A percentile compares a stretch with the other conserved stretches of the same genome.
phyloP scores from a whole-genome alignment of 2,888 invertebrate species.

The Heterodera filipjevi region DNA sequence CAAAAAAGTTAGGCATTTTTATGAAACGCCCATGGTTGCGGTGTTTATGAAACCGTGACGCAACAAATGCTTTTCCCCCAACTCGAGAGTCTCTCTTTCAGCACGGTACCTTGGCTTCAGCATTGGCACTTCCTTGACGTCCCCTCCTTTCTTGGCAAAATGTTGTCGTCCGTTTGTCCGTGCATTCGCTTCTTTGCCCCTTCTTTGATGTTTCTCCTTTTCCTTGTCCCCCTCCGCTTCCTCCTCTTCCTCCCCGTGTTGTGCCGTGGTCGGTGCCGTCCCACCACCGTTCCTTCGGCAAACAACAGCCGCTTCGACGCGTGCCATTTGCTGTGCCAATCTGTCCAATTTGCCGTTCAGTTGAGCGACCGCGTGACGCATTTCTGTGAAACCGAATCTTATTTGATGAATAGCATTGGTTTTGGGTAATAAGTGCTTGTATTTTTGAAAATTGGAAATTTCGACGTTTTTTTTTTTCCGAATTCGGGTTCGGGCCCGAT shows the following conservation, averaged over 20 bases:
- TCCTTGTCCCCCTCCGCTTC: neutral
- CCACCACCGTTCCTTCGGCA: neutral
- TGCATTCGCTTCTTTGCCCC: neutral
- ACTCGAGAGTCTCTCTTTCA: no score
- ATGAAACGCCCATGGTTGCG: no score
- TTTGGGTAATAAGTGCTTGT: no score
- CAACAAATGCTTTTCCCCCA: no score
- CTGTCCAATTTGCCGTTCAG: conserved; percentile 19
- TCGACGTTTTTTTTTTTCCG: no score
- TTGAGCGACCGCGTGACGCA: conserved; percentile 19
- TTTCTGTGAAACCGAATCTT: neutral
- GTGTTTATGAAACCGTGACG: no score
- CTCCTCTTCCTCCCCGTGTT: neutral
- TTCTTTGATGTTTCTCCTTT: neutral
- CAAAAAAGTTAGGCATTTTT: no score
- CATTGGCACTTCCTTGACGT: no score
- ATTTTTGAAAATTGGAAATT: no score
- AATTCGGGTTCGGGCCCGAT: no score
- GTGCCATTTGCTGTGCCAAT: conserved; percentile 22
- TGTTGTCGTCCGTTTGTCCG: neutral
- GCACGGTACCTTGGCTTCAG: no score
- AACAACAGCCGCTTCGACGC: conserved; percentile 1
- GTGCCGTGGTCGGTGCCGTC: neutral
- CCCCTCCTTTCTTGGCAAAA: no score
- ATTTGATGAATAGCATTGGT: neutral